A percentile compares a stretch with the other conserved stretches of the same genome.
Conservation (phyloP, 1,140 invertebrate genomes). For the Temnothorax curvispinosus region DNA sequence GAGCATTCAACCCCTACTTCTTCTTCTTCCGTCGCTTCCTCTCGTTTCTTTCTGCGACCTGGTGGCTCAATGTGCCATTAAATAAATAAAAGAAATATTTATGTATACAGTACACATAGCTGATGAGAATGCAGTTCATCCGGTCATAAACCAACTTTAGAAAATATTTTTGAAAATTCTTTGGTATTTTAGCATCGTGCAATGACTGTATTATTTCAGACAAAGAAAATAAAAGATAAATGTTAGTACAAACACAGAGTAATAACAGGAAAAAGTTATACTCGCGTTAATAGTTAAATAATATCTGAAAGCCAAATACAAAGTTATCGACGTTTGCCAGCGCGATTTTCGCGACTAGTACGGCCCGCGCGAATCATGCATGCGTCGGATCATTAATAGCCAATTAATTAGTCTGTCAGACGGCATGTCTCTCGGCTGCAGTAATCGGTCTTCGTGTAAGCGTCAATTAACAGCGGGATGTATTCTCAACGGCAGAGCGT, state of each 20-base stretch:
- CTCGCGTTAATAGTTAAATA: neutral
- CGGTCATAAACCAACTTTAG: neutral
- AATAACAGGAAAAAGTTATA: neutral
- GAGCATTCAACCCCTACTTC: constrained; percentile 49
- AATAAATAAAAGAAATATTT: neutral
- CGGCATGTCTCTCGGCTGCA: neutral
- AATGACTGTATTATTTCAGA: neutral
- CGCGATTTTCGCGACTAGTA: neutral
- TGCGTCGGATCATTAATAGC: constrained; percentile 34
- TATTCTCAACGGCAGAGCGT: constrained; percentile 34
- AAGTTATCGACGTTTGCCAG: neutral
- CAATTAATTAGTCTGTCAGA: constrained; percentile 50
- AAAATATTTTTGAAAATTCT: neutral
- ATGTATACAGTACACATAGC: neutral
- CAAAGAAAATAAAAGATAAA: neutral
- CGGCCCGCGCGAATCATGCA: constrained; percentile 5
- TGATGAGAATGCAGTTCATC: neutral
- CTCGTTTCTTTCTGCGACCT: neutral
- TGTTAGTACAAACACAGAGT: neutral
- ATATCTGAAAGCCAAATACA: neutral
- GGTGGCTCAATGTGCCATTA: neutral
- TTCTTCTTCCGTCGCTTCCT: neutral
- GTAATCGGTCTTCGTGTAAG: constrained; percentile 53
- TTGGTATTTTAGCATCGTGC: neutral
- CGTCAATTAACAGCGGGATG: constrained; percentile 31